A percentile compares a stretch with the other conserved stretches of the same genome.
These are phyloP conservation scores for Esox niger DNA, from an alignment of 2,113 vertebrate genomes.

Conservation along the genomic window DNA sequence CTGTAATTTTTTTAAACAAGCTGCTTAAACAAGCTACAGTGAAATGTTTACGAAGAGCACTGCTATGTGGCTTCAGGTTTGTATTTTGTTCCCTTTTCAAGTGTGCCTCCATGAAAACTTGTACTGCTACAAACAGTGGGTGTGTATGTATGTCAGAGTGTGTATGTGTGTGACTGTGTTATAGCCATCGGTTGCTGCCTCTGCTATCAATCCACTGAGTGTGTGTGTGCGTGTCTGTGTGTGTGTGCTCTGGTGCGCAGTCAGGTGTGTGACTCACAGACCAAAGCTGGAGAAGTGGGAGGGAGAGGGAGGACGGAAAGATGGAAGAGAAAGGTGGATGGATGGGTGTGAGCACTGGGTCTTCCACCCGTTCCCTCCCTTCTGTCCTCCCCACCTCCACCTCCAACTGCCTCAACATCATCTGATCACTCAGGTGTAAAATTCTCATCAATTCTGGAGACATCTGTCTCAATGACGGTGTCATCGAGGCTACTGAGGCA, in stretches of 20 bases:
- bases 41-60: too few species aligned
- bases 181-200: too few species aligned
- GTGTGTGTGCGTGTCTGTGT: neutral
- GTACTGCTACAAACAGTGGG: too few species aligned
- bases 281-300: slow-evolving; percentile 16
- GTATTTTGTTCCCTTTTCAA: too few species aligned
- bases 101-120: too few species aligned
- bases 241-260: neutral
- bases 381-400: neutral
- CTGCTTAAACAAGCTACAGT: too few species aligned
- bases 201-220: neutral
- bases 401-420: slow-evolving; percentile 17
- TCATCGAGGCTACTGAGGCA: slow-evolving; percentile 41
- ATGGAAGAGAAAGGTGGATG: slow-evolving; percentile 22
- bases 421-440: slow-evolving; percentile 40
- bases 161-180: too few species aligned
- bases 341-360: slow-evolving; percentile 11
- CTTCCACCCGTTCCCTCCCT: slow-evolving; percentile 25
- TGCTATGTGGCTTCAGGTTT: too few species aligned
- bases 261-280: slow-evolving; percentile 41
- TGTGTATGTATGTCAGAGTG: too few species aligned
- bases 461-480: slow-evolving; percentile 39
- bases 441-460: slow-evolving; percentile 30
- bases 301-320: slow-evolving; percentile 24
- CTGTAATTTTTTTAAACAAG: too few species aligned